Percentiles rank a stretch among this genome's conserved stretches.
phyloP scores from a whole-genome alignment of 37 sponge, comb jelly and placozoan species.

The Chondrosia reniformis region DNA sequence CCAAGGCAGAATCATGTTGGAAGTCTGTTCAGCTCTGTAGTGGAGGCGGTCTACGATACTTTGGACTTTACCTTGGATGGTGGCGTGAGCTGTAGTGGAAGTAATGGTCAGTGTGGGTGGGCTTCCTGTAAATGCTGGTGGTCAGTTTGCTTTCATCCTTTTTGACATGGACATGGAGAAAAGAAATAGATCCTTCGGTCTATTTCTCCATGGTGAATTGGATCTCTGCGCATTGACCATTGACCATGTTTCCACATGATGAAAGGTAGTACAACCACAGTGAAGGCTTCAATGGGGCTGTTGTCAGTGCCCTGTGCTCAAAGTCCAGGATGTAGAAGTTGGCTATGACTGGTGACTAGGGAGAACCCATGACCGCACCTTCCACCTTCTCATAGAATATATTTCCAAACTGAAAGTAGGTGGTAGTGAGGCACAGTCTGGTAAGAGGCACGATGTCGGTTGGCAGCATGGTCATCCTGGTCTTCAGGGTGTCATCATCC shows the following conservation, averaged over 20 bases:
- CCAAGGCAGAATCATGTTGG: neutral
- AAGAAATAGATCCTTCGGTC: neutral
- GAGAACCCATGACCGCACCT: conserved; percentile 28
- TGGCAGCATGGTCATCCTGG: neutral
- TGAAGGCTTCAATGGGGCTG: neutral
- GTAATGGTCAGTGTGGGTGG: neutral
- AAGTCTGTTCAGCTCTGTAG: neutral
- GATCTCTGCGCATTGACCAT: neutral
- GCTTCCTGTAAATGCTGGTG: neutral
- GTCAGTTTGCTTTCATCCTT: neutral
- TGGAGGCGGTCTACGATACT: neutral
- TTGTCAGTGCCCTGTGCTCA: conserved; percentile 7
- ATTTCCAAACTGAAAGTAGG: conserved; percentile 18
- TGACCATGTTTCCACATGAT: neutral
- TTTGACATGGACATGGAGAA: neutral
- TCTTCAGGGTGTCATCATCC: neutral
- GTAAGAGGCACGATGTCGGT: neutral
- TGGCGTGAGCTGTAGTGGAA: neutral
- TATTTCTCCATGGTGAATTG: neutral
- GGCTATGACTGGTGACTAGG: conserved; percentile 17
- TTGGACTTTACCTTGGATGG: neutral
- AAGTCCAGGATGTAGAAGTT: conserved; percentile 9
- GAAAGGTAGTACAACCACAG: neutral
- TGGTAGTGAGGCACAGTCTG: neutral
- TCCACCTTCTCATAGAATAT: neutral